These are phyloP conservation scores for Ceyx cyanopectus DNA, from an alignment of 2,113 vertebrate genomes.

Conservation along the genomic window DNA sequence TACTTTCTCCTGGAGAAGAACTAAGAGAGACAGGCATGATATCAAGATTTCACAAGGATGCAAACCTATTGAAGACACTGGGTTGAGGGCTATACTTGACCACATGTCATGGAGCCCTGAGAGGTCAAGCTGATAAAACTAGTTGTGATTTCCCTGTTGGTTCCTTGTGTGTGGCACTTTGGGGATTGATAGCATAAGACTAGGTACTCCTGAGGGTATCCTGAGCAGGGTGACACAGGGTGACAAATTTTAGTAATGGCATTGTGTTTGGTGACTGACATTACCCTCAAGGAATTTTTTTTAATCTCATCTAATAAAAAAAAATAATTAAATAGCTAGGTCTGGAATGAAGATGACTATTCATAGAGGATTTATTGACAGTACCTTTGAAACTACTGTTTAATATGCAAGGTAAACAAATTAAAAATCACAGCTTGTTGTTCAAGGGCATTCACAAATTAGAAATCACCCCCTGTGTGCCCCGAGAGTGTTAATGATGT, in stretches of 20 bases:
- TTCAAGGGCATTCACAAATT: conserved; percentile 74
- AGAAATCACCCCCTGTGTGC: conserved; percentile 38
- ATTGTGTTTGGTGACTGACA: background rate
- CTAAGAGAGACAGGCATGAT: background rate
- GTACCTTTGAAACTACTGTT: conserved; percentile 52
- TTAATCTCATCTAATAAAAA: background rate
- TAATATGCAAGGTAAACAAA: conserved; percentile 72
- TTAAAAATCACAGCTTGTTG: conserved; percentile 64
- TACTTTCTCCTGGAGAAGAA: background rate
- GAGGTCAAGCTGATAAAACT: background rate
- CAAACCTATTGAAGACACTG: background rate
- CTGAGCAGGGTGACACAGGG: background rate
- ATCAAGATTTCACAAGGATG: background rate
- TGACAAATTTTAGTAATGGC: background rate
- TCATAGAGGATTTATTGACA: conserved; percentile 52
- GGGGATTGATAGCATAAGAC: background rate
- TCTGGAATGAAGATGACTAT: conserved; percentile 46
- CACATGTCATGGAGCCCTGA: background rate
- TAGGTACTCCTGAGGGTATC: background rate
- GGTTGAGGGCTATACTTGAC: background rate
- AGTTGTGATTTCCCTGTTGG: background rate
- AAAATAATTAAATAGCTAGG: background rate
- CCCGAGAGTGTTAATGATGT: conserved; percentile 46
- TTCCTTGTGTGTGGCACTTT: background rate
- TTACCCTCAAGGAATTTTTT: background rate